Base-by-base conservation (phyloP, 2,888 invertebrate genomes). In the Macaria notata region DNA sequence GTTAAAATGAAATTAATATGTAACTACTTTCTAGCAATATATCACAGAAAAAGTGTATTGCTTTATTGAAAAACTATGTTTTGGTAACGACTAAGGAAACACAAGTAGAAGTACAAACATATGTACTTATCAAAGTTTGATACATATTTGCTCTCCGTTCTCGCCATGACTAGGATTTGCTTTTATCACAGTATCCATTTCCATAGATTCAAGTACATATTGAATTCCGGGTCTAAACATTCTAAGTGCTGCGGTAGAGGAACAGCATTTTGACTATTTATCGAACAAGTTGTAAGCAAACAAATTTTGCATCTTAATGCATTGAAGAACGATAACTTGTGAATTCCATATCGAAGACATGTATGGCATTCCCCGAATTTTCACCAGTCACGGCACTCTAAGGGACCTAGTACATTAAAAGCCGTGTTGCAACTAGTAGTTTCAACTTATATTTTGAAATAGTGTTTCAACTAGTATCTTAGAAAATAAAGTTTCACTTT, bases 361-460 rank as follows among this genome's bases (percentile, higher is more conserved):
- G 81, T 86, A 85, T 82, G 83, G 70, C 74, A 72, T 72, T 72
- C 70, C 63, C 64, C 55, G 70, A 76, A 79, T 72, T 69, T 75
- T 62, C 70, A 29, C 56, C 19, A 75, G 81, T 83, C 86, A 87
- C 85, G 87, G 62, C 58, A 82, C 54, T n/a, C 39, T 82, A 69
- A 83, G 66, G 78, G 56, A 64, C 68, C 70, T 38, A 70, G 45
- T 61, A 71, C 61, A 72, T 50, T 52, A 19, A 2, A 19, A 19
- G 19, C 19, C 19, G 19, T 19, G 19, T 19, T 19, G 19, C 19
- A 19, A 19, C 19, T 19, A 19, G 19, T 19, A 19, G 19, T 19
- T 19, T 19, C 19, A 19, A 45, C 19, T n/a, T n/a, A n/a, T n/a
- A n/a, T n/a, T n/a, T n/a, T n/a, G n/a, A n/a, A n/a, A 29, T 3